Conservation (phyloP, 2,888 invertebrate species). For the Rhogogaster chlorosoma region DNA sequence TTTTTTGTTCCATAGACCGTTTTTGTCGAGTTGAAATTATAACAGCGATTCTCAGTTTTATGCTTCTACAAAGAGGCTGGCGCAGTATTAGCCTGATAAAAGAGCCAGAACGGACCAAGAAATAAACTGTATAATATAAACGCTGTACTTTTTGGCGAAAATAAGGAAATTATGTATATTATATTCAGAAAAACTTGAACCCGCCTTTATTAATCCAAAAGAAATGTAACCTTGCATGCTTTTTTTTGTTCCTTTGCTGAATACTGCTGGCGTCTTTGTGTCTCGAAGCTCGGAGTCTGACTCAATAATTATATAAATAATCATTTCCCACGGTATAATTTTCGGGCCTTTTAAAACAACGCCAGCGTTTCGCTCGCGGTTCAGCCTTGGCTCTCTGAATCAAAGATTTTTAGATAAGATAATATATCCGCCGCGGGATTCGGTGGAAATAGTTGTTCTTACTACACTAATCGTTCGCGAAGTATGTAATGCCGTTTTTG, state of each 20-base stretch:
- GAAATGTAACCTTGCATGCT: neutral
- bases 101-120: neutral
- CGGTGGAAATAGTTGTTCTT: neutral
- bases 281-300: constrained; percentile 9
- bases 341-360: constrained; percentile 30
- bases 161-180: neutral
- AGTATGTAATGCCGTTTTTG: neutral
- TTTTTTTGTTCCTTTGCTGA: neutral
- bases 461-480: neutral
- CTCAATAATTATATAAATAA: constrained; percentile 34
- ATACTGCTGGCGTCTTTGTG: neutral
- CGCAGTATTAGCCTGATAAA: neutral
- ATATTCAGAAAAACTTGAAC: neutral
- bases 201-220: neutral
- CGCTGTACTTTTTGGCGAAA: neutral
- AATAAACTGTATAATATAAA: neutral
- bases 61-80: constrained; percentile 4
- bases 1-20: constrained; percentile 24
- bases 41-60: constrained; percentile 29
- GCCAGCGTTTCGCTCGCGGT: neutral
- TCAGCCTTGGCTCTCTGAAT: constrained; percentile 30
- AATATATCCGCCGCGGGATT: neutral
- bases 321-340: constrained; percentile 33
- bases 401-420: constrained; percentile 14
- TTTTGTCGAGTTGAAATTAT: constrained; percentile 31